These are phyloP conservation scores for Bacillus rossius DNA, from an alignment of 1,140 invertebrate genomes.

Conservation along the genomic window DNA sequence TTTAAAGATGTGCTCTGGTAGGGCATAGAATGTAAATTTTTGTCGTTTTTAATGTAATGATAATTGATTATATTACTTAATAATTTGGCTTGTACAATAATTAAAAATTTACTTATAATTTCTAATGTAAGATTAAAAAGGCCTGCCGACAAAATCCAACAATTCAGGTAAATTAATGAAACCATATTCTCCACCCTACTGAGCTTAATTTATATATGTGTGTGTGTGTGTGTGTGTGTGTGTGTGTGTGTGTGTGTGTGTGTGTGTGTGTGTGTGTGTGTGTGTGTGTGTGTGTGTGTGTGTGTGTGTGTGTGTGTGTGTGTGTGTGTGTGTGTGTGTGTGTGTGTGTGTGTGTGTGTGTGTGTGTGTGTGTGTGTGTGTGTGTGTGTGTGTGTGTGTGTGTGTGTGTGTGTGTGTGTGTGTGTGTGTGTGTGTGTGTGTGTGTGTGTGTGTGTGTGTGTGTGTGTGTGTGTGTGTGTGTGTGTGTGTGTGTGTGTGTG, in stretches of 20 bases:
- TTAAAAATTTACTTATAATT: too few relatives aligned
- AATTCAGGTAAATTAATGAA: too few relatives aligned
- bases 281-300: slow-evolving; percentile 9
- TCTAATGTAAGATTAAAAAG: too few relatives aligned
- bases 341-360: slow-evolving; percentile 9
- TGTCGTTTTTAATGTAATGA: too few relatives aligned
- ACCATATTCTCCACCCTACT: too few relatives aligned
- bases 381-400: slow-evolving; percentile 9
- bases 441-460: slow-evolving; percentile 19
- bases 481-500: slow-evolving; percentile 19
- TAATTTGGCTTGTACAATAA: too few relatives aligned
- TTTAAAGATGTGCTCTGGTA: too few relatives aligned
- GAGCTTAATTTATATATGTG: too few relatives aligned
- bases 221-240: slow-evolving; percentile 7
- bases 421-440: slow-evolving; percentile 17
- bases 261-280: slow-evolving; percentile 9
- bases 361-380: slow-evolving; percentile 9
- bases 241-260: slow-evolving; percentile 9
- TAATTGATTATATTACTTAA: too few relatives aligned
- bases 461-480: slow-evolving; percentile 19
- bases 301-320: slow-evolving; percentile 9
- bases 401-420: slow-evolving; percentile 9
- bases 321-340: slow-evolving; percentile 9
- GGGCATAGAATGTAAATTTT: too few relatives aligned
- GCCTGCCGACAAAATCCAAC: too few relatives aligned